Base-by-base conservation (phyloP, 2,113 vertebrate species). In the Melanerpes aurifrons region DNA sequence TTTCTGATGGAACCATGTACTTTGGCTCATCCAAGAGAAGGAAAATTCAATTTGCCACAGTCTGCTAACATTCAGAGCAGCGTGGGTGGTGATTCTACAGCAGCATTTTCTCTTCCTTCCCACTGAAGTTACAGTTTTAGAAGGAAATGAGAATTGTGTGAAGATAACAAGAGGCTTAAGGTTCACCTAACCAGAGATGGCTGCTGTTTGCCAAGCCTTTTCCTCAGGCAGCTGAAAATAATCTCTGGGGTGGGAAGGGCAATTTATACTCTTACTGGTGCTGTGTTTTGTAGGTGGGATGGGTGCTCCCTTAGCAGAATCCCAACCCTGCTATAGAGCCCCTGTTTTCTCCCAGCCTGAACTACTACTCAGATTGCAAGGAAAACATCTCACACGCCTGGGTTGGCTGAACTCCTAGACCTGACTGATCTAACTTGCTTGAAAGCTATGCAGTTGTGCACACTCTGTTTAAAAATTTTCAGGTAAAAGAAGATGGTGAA, bases 401-500 rank as follows among this genome's bases (percentile, higher is more conserved):
- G 87, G 94, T 73, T 95, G 84, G 70, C 93, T 26, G 28, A 86
- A 28, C 80, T 87, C 68, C 90, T 90, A 88, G 74, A 74, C 81
- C 92, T 95, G 89, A 85, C 91, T 94, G 86, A 94, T 87, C 92
- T 91, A 72, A 93, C 54, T 90, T 92, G 93, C 94, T 96, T 96
- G 89, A 94, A 96, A 96, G 96, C 95, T 93, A 87, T 82, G 89
- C 91, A 90, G 87, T 94, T 91, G 56, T 95, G 88, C 96, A 90
- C 93, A 86, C 89, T 97, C 88, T 96, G 87, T 96, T 96, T 92
- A 96, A 92, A 95, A 89, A 93, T 78, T 90, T 97, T 94, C 85
- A 87, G 92, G 82, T 94, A 63, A 93, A 91, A 96, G 95, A 96
- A 91, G 76, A 95, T 94, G 92, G 87, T 92, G 95, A 90, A 87